Evolutionary conservation across 2,113 vertebrate species (phyloP), one percentile per base, ranked within the genome.

Genomic region (Enhydra lutris): DNA sequence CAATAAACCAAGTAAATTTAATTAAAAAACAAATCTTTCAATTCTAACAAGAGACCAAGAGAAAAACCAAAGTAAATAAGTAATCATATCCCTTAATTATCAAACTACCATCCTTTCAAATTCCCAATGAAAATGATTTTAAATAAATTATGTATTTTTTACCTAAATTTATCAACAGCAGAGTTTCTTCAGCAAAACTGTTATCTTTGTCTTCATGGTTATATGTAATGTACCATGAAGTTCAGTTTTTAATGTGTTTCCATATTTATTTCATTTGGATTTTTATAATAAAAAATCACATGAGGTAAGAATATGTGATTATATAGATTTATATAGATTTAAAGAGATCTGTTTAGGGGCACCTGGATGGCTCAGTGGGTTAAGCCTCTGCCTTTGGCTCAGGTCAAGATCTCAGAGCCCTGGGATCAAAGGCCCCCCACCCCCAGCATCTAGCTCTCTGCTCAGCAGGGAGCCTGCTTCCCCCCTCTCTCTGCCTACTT

Each of bases 1-100:
- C 96, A 97, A 94, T 26, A 89, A 39, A 86, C 42, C 36, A 89
- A 98, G 92, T 91, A 98, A 97, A 98, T 98, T 87, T 94, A 67
- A 96, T 97, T 2, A 65, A 63, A 23, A 21, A 24, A 47, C 50
- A 94, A 69, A 24, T 87, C 13, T 34, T 79, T 74, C 82, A 89
- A 83, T 94, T 91, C 73, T 69, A 59, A 97, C 78, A 98, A 89
- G 3, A 61, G 55, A 91, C 24, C 82, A 88, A 94, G 69, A 71
- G 42, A 69, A 57, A 88, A 78, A 8, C 47, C 89, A 96, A 97
- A 45, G 73, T 95, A 97, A 97, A 95, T 96, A 97, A 69, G 34
- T n/a, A 39, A 52, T 84, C 6, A 13, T 82, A 57, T 55, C 45
- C 6, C 7, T 47, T 80, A 96, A 59, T 86, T 86, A 90, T 42